Conservation (phyloP, 2,113 vertebrate species). For the Prunella himalayana region DNA sequence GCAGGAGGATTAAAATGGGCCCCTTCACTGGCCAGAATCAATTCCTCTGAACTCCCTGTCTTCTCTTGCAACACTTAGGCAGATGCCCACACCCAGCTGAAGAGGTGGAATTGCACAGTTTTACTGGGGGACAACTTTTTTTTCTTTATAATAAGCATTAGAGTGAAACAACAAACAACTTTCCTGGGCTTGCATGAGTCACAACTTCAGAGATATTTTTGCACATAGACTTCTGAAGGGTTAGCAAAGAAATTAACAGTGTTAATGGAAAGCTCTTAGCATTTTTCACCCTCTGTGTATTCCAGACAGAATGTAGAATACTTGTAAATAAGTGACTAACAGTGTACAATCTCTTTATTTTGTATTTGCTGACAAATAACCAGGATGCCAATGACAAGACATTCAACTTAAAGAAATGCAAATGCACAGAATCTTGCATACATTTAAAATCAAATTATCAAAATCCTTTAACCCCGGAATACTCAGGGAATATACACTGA, state of each 20-base stretch:
- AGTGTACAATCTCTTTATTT: neutral
- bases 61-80: neutral
- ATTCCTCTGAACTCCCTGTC: neutral
- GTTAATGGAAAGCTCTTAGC: neutral
- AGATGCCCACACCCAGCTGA: neutral
- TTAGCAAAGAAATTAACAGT: neutral
- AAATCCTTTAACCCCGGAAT: neutral
- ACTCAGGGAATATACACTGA: conserved; percentile 29
- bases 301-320: neutral
- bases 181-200: neutral
- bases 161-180: neutral
- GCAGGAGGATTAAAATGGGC: neutral
- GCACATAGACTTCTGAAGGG: neutral
- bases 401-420: neutral
- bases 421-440: conserved; percentile 32
- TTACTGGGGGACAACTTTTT: neutral
- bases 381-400: neutral
- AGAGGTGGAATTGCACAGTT: neutral
- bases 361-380: conserved; percentile 16
- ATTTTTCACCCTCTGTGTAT: neutral
- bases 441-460: conserved; percentile 14
- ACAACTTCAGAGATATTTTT: neutral
- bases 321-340: neutral
- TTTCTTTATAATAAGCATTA: neutral
- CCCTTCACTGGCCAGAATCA: neutral